Evolutionary conservation across 2,888 invertebrate species (phyloP).

Genomic region (Drosophila pseudotalamancana): DNA sequence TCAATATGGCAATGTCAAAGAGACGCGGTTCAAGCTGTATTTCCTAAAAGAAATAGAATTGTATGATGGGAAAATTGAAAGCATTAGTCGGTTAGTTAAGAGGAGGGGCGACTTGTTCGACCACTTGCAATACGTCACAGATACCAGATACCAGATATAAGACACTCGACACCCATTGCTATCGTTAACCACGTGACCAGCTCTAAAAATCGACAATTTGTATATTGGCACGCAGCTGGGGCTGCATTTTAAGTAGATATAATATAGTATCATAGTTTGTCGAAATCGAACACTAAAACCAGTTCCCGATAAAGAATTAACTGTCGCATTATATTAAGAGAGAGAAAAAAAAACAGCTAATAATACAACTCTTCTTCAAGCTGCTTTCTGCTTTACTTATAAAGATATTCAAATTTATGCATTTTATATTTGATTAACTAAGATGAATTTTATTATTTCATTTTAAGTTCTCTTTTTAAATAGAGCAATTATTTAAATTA

Average conservation of each 20-base stretch:
- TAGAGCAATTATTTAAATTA: no score
- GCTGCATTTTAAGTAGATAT: constrained; percentile 7
- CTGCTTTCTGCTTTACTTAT: no score
- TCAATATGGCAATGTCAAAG: constrained; percentile 82
- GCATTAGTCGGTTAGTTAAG: constrained; percentile 26
- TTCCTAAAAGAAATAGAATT: constrained; percentile 71
- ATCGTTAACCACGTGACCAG: constrained; percentile 46
- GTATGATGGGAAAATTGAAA: constrained; percentile 14
- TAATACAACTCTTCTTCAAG: no score
- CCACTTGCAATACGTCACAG: constrained; percentile 52
- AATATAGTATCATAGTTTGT: neutral
- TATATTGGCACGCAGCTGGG: constrained; percentile 17
- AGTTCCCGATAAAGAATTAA: neutral
- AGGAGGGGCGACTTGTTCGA: constrained; percentile 15
- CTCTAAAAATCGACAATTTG: constrained; percentile 11
- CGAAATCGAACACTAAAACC: neutral
- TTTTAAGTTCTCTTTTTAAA: no score
- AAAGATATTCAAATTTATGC: no score
- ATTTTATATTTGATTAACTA: no score
- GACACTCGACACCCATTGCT: neutral
- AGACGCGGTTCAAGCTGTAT: constrained; percentile 80
- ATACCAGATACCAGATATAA: neutral
- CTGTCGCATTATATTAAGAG: neutral
- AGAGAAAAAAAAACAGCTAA: no score
- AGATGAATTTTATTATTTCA: no score